Conservation (phyloP, 2,113 vertebrate species). For the Gallinago jamesoni region DNA sequence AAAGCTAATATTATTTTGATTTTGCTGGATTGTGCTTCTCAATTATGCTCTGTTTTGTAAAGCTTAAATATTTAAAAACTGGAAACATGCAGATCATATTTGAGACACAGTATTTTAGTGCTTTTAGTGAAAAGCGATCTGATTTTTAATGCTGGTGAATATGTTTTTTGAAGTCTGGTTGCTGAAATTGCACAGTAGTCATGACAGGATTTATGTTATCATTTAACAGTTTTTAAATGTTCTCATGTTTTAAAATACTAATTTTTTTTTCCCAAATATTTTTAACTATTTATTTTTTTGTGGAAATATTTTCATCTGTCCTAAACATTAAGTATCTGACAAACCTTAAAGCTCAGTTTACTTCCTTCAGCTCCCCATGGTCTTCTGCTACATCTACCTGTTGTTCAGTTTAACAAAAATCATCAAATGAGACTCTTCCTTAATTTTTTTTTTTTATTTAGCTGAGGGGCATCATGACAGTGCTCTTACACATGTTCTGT, state of each 20-base stretch:
- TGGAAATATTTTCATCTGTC: not conserved
- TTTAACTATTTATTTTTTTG: not conserved
- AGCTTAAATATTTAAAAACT: not conserved
- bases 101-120: not conserved
- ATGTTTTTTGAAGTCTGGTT: not conserved
- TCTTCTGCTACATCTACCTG: not conserved
- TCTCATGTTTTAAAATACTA: not conserved
- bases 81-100: not conserved
- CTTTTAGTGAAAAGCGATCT: not conserved
- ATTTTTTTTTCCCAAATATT: not conserved
- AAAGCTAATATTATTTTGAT: not conserved
- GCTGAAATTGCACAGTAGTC: not conserved
- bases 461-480: constrained; percentile 98
- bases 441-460: constrained; percentile 71
- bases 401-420: not conserved
- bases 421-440: constrained; percentile 56
- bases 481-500: constrained; percentile 92
- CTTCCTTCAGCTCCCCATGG: not conserved
- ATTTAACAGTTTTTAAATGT: not conserved
- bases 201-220: not conserved
- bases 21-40: not conserved
- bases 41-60: not conserved
- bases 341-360: not conserved
- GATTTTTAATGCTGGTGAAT: not conserved
- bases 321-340: not conserved